Conservation (phyloP, 1,140 invertebrate genomes). For the Hycleus cichorii region DNA sequence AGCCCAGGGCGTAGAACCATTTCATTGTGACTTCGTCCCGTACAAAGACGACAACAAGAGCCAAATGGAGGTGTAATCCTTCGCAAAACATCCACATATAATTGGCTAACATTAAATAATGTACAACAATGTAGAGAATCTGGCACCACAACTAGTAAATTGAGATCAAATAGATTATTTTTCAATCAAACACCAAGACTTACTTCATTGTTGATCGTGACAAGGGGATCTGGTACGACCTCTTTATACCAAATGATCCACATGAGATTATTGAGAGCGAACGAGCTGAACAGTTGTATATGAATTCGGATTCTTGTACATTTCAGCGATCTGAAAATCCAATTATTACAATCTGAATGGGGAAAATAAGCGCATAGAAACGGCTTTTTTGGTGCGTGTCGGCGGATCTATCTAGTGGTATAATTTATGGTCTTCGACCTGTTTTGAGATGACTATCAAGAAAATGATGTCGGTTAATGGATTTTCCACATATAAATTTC, state of each 20-base stretch:
- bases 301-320: constrained; percentile 86
- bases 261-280: constrained; percentile 68
- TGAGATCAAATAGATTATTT: not conserved
- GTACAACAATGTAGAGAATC: constrained; percentile 65
- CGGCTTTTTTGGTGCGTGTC: not conserved
- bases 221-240: constrained; percentile 45
- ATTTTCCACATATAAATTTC: too few species aligned
- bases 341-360: not conserved
- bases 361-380: not conserved
- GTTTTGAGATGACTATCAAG: too few species aligned
- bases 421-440: too few species aligned
- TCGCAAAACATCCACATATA: constrained; percentile 92
- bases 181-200: constrained; percentile 15
- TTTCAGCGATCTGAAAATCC: constrained; percentile 47
- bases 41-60: constrained; percentile 63
- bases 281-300: constrained; percentile 87
- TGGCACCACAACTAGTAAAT: constrained; percentile 64
- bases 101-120: constrained; percentile 81
- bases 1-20: constrained; percentile 72
- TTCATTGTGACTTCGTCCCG: constrained; percentile 55
- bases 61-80: constrained; percentile 80
- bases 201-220: constrained; percentile 46
- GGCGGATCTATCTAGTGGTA: too few species aligned
- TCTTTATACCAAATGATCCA: constrained; percentile 57
- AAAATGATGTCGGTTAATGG: too few species aligned